Conservation (phyloP, 2,888 invertebrate species). For the Linhomoeus sp. region DNA sequence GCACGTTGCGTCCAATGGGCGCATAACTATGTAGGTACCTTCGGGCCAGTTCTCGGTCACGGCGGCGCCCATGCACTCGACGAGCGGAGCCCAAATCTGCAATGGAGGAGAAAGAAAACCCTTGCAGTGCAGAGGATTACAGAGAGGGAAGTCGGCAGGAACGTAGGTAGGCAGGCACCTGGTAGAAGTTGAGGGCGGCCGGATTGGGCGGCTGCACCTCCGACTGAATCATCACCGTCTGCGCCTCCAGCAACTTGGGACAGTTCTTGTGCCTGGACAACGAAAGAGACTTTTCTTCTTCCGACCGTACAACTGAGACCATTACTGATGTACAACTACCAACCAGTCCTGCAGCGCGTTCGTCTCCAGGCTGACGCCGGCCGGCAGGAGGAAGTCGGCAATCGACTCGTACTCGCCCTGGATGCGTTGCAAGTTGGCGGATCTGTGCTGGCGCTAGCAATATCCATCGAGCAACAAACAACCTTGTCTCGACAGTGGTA, state of each 20-base stretch:
- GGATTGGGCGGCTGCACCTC: conserved; percentile 6
- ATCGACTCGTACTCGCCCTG: not conserved
- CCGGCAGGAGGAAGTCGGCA: conserved; percentile 12
- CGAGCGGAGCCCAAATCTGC: conserved; percentile 22
- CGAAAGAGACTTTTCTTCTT: conserved; percentile 7
- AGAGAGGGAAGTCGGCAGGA: too few relatives aligned
- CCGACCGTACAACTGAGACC: too few relatives aligned
- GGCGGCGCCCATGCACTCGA: conserved; percentile 16
- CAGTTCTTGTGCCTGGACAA: conserved; percentile 11
- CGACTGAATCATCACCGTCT: conserved; percentile 13
- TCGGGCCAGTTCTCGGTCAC: conserved; percentile 7
- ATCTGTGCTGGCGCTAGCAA: too few relatives aligned
- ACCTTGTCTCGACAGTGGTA: conserved; percentile 40
- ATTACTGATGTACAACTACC: too few relatives aligned
- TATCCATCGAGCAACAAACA: too few relatives aligned
- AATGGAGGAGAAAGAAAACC: not conserved
- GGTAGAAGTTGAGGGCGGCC: conserved; percentile 9
- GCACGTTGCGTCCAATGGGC: too few relatives aligned
- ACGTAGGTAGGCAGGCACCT: too few relatives aligned
- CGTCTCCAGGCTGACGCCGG: conserved; percentile 13
- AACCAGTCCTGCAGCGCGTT: not conserved
- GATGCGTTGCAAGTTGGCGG: too few relatives aligned
- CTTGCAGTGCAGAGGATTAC: too few relatives aligned
- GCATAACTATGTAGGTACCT: not conserved
- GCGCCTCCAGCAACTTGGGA: conserved; percentile 12